These are phyloP conservation scores for Cathartes aura DNA, from an alignment of 2,113 vertebrate species.

Conservation along the genomic window DNA sequence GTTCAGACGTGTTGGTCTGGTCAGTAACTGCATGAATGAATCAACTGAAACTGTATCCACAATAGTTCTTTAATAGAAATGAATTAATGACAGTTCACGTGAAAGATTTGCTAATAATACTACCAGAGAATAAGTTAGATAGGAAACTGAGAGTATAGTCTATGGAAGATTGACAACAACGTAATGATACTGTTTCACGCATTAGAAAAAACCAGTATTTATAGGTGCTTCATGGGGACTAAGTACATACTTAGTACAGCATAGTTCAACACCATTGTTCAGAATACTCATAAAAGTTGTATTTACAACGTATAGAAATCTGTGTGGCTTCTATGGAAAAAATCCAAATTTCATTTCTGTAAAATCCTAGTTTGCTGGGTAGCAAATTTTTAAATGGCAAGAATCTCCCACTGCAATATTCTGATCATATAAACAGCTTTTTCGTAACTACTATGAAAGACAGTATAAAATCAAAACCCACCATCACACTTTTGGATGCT, in stretches of 20 bases:
- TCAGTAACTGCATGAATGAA: not conserved
- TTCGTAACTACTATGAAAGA: not conserved
- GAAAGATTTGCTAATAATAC: not conserved
- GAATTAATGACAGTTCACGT: not conserved
- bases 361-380: not conserved
- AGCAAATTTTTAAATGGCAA: not conserved
- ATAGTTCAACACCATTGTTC: not conserved
- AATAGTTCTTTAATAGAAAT: not conserved
- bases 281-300: not conserved
- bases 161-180: not conserved
- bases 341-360: not conserved
- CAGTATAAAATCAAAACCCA: not conserved
- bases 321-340: not conserved
- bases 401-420: not conserved
- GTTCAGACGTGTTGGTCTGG: not conserved
- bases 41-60: not conserved
- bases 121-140: not conserved
- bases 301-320: not conserved
- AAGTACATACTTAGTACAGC: not conserved
- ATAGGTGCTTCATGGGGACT: not conserved
- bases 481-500: not conserved
- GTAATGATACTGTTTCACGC: not conserved
- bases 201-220: not conserved
- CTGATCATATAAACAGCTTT: not conserved
- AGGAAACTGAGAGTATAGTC: not conserved